These are phyloP conservation scores for Pilophorus perplexus DNA, from an alignment of 2,888 invertebrate species.

Conservation along the genomic window DNA sequence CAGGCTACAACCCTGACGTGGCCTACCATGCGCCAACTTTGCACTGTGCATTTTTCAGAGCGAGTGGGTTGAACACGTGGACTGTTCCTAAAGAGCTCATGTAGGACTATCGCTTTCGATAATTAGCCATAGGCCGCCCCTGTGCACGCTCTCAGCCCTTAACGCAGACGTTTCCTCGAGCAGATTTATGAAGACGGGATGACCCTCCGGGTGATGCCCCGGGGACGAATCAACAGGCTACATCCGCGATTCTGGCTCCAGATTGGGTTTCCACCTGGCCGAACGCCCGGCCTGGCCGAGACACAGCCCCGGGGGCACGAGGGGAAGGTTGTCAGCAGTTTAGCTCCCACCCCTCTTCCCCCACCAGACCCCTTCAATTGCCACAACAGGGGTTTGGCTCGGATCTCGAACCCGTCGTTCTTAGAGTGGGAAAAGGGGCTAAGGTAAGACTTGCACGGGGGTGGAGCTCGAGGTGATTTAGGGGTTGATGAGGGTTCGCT, in stretches of 20 bases:
- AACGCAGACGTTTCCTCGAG: too few species aligned
- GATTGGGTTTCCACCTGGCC: slow-evolving; percentile 2
- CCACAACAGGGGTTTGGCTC: slow-evolving; percentile 23
- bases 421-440: slow-evolving; percentile 10
- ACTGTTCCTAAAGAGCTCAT: too few species aligned
- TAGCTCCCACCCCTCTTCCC: not conserved
- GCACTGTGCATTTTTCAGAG: too few species aligned
- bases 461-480: slow-evolving; percentile 31
- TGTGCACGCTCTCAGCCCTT: too few species aligned
- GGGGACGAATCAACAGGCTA: slow-evolving; percentile 15
- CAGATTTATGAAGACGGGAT: too few species aligned
- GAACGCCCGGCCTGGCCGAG: not conserved
- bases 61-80: too few species aligned
- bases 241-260: not conserved
- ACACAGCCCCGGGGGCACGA: not conserved
- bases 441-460: slow-evolving; percentile 27
- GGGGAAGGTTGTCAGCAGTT: not conserved
- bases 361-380: too few species aligned
- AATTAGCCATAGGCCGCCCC: too few species aligned
- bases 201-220: too few species aligned
- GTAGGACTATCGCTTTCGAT: too few species aligned
- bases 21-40: too few species aligned
- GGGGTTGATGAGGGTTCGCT: slow-evolving; percentile 36
- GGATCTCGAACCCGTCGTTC: slow-evolving; percentile 3
- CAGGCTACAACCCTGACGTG: too few species aligned